Evolutionary conservation across 2,113 vertebrate species (phyloP).

Genomic region (Corythaixoides concolor): DNA sequence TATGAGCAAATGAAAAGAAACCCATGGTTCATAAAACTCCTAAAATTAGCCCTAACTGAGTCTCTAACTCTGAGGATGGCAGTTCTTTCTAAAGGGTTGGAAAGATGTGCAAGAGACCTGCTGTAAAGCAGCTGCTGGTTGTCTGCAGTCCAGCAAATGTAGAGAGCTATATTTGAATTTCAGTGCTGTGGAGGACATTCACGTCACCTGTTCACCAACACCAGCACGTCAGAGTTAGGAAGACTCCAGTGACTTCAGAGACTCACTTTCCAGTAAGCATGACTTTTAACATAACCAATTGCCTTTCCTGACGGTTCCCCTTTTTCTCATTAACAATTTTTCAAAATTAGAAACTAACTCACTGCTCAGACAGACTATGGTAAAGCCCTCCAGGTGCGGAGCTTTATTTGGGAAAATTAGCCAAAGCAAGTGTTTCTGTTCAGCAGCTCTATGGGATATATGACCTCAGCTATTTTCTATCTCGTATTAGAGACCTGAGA

Average conservation of each 20-base stretch:
- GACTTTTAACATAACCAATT: background rate
- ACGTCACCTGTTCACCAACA: background rate
- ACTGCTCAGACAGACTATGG: background rate
- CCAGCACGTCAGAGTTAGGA: background rate
- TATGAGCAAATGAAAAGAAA: constrained; percentile 50
- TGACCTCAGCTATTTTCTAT: background rate
- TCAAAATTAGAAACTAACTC: background rate
- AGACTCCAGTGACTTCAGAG: background rate
- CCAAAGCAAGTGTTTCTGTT: background rate
- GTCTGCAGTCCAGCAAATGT: accelerated
- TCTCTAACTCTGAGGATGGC: background rate
- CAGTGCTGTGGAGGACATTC: background rate
- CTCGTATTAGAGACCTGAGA: background rate
- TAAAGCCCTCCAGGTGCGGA: background rate
- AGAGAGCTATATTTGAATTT: background rate
- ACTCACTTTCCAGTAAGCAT: background rate
- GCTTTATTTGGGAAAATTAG: background rate
- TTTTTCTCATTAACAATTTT: background rate
- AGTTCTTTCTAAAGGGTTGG: background rate
- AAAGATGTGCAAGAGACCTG: background rate
- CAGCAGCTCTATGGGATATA: background rate
- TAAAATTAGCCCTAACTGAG: background rate
- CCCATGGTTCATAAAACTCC: constrained; percentile 19
- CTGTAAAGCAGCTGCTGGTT: background rate
- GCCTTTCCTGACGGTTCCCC: background rate